Base-by-base conservation (phyloP, 64 coral and sea anemone genomes). In the Actinia equina region DNA sequence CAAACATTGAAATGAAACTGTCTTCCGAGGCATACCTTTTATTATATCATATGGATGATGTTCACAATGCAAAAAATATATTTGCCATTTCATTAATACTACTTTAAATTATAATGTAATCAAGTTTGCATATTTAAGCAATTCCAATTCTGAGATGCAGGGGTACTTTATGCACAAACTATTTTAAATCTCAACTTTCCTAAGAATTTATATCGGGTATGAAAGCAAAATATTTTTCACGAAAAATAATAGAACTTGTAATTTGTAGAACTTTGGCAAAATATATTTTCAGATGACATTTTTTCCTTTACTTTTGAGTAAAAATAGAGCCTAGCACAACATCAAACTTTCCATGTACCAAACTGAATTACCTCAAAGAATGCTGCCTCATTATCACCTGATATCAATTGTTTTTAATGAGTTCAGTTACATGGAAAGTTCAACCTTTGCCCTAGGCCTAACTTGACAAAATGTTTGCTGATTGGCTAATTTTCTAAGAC, bases 21-120 rank as follows among this genome's bases (percentile, higher is more conserved):
- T 14, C 78, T 49, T 22, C 22, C 45, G 3, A 81, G 78, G 78
- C 78, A 49, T 81, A 20, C 16, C 14, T 81, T 81, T 49, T 81
- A 49, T 37, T 52, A 81, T 52, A 49, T 81, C 43, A 49, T 20
- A 81, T 81, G 49, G 25, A 5, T 81, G 49, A 52, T 46, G 78
- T 81, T 81, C 52, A 81, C 78, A 81, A 44, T 81, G 78, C 78
- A 81, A 81, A 81, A 65, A 81, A 81, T 81, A 81, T 81, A 81
- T 81, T 81, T 81, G 78, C 78, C 19, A 81, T 44, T 49, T 44
- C 44, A 49, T 81, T 81, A 52, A 52, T 52, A 25, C 78, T 81
- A 81, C 78, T 81, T 74, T 81, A 52, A 44, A 81, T 81, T 17
- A 81, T 81, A 22, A 49, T 22, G 44, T 81, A 81, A 81, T 81